These are phyloP conservation scores for Hycleus cichorii DNA, from an alignment of 1,140 invertebrate genomes.

Conservation along the genomic window DNA sequence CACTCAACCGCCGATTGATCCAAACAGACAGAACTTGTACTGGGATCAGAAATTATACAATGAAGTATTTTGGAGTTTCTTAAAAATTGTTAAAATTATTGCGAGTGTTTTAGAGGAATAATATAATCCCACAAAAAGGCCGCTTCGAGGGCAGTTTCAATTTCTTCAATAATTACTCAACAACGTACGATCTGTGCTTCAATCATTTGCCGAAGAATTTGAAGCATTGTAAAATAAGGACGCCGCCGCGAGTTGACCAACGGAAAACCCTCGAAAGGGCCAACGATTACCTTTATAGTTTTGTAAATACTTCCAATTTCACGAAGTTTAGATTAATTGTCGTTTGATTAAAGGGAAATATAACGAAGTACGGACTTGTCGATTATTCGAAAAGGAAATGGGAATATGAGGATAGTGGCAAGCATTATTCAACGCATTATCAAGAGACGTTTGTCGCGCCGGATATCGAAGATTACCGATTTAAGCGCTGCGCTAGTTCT, in stretches of 20 bases:
- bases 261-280: background rate
- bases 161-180: slow-evolving; percentile 15
- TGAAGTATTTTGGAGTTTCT: no score
- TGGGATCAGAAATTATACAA: no score
- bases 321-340: background rate
- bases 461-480: slow-evolving; percentile 4
- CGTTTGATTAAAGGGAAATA: slow-evolving; percentile 9
- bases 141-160: background rate
- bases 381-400: slow-evolving; percentile 10
- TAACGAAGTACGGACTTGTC: slow-evolving; percentile 8
- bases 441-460: slow-evolving; percentile 1
- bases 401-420: slow-evolving; percentile 9
- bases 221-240: background rate
- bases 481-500: slow-evolving; percentile 3
- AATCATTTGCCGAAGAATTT: slow-evolving; percentile 17
- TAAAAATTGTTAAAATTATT: no score
- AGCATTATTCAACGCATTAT: slow-evolving; percentile 1
- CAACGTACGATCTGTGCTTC: slow-evolving; percentile 21
- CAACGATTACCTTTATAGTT: slow-evolving; percentile 16
- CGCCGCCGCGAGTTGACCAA: background rate
- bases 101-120: no score
- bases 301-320: slow-evolving; percentile 3
- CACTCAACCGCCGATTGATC: no score
- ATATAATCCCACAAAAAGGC: no score
- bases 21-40: no score